phyloP scores from a whole-genome alignment of 2,797 vertebrate species.

The Coccyzus lansbergi region DNA sequence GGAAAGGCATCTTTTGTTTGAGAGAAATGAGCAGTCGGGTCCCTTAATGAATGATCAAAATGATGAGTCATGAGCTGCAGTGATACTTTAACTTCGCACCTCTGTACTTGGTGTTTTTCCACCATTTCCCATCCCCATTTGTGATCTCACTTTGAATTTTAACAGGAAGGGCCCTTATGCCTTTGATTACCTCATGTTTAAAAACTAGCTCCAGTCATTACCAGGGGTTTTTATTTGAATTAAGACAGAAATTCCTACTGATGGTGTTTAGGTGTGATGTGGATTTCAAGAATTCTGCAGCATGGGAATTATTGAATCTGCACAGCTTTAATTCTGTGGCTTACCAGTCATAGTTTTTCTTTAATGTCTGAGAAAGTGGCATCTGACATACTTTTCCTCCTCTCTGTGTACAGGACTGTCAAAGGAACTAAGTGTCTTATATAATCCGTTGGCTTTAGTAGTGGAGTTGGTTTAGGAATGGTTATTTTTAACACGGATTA shows the following conservation, averaged over 20 bases:
- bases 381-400: background rate
- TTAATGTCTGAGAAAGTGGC: background rate
- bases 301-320: background rate
- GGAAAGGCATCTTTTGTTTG: background rate
- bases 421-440: background rate
- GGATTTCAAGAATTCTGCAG: background rate
- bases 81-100: background rate
- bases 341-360: background rate
- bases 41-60: background rate
- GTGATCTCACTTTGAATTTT: background rate
- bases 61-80: background rate
- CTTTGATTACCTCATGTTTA: background rate
- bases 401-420: background rate
- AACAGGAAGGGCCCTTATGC: background rate
- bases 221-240: background rate
- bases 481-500: slow-evolving; percentile 9
- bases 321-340: background rate
- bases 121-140: background rate
- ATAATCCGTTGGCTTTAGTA: background rate
- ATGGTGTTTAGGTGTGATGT: background rate
- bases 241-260: background rate
- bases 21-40: background rate
- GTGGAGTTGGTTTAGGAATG: background rate
- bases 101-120: background rate
- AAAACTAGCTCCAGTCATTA: background rate